phyloP scores from a whole-genome alignment of 2,113 vertebrate genomes.

The Brachyistius frenatus region DNA sequence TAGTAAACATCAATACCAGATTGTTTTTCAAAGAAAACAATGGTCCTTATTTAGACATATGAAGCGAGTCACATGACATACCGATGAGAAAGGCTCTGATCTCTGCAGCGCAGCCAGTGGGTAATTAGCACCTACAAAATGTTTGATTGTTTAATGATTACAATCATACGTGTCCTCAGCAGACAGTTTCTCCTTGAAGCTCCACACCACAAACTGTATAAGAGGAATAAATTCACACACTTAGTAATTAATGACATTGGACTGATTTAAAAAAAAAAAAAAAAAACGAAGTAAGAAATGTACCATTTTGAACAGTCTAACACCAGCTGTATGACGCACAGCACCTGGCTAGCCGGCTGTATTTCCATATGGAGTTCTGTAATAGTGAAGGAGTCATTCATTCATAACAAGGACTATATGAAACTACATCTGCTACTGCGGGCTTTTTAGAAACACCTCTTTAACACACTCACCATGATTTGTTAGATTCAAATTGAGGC shows the following conservation, averaged over 20 bases:
- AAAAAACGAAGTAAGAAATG: not conserved
- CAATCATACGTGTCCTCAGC: not conserved
- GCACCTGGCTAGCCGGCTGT: conserved; percentile 14
- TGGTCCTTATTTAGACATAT: no score
- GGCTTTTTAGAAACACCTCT: not conserved
- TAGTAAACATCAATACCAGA: no score
- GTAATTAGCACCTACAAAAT: not conserved
- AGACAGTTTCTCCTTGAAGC: not conserved
- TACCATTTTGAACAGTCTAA: not conserved
- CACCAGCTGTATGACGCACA: not conserved
- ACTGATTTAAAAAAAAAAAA: conserved; percentile 3
- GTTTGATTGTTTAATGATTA: not conserved
- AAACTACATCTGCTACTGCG: not conserved
- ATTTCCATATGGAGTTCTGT: not conserved
- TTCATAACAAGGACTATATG: not conserved
- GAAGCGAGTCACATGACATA: not conserved
- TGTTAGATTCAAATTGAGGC: not conserved
- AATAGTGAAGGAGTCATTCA: not conserved
- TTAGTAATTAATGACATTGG: not conserved
- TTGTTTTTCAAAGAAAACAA: no score
- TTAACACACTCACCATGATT: not conserved
- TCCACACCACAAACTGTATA: not conserved
- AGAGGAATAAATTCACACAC: not conserved
- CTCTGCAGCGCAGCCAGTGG: not conserved
- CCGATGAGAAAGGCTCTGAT: not conserved